Conservation (phyloP, 2,113 vertebrate genomes). For the Hypocryptadius cinnamomeus region DNA sequence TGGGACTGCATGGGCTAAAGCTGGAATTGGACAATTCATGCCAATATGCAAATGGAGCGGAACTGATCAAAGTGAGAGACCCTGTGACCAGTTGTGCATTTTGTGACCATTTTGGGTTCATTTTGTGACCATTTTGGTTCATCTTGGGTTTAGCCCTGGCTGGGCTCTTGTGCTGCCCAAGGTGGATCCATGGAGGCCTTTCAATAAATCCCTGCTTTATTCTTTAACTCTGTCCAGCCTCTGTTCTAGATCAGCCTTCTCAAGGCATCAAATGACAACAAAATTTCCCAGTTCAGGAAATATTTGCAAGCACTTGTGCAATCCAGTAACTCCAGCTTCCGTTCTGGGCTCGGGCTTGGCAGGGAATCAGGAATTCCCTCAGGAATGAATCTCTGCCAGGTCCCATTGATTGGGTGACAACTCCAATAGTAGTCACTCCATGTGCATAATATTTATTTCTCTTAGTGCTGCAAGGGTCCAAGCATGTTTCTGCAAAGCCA, state of each 20-base stretch:
- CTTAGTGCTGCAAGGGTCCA: neutral
- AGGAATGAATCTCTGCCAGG: neutral
- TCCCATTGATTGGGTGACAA: neutral
- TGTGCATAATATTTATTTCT: neutral
- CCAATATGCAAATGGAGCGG: neutral
- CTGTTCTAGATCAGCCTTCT: neutral
- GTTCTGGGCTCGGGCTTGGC: neutral
- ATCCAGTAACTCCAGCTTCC: neutral
- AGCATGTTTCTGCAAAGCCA: neutral
- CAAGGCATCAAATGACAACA: neutral
- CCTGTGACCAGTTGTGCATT: fast-evolving
- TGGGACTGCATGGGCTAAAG: neutral
- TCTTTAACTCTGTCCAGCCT: neutral
- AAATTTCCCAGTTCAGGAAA: neutral
- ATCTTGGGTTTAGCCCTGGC: neutral
- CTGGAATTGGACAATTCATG: neutral
- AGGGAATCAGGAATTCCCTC: neutral
- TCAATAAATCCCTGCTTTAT: neutral
- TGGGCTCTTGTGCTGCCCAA: neutral
- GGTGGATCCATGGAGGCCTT: neutral
- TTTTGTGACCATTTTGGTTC: neutral
- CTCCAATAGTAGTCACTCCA: neutral
- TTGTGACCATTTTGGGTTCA: neutral
- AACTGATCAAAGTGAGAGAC: neutral
- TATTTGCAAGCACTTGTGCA: neutral